Evolutionary conservation across 1,140 invertebrate species (phyloP), one percentile per base, ranked within the genome.

Genomic region (Pseudomyrmex flavicornis): DNA sequence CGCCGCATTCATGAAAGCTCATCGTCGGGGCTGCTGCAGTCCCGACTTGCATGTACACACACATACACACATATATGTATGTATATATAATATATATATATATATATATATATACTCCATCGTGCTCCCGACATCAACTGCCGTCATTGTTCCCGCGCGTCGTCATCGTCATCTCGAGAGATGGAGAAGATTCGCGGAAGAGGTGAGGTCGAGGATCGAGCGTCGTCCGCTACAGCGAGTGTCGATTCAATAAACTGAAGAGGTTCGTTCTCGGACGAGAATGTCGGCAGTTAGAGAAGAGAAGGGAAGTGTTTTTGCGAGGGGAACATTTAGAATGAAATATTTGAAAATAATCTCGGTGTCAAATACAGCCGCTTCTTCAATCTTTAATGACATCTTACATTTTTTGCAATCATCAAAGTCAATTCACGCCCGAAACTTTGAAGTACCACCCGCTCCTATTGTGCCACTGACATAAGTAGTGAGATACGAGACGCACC

Each of bases 1-100:
- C 85, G 17, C 70, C 73, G 85, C 85, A 84, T 70, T 83, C 85
- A 70, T 80, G 82, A 87, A 87, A 84, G 86, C 86, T 84, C 82
- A 62, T 76, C 76, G 58, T 84, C 74, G 77, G 5, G 35, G 35
- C 35, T 70, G 59, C 79, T 44, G 74, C 72, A 69, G 15, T 61
- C 44, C 9, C 72, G 72, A 52, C 73, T 63, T 44, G 58, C 44
- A 50, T 15, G 26, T 70, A 35, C 7, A 35, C 7, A 35, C 35
- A 35, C 35, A 35, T 7, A 35, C 35, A 35, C 5, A 7, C 5
- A 35, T 35, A 35, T 35, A 35, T 35, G 5, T 26, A 35, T 35
- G 0, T 35, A 35, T 35, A 35, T 35, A 70, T 48, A 48, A 5
- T 35, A 35, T 35, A 5, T 35, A 35, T 35, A 35, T 35, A 35